Evolutionary conservation across 2,888 invertebrate genomes (phyloP), one percentile per base, ranked within the genome.

Genomic region (Anthophora plumipes): DNA sequence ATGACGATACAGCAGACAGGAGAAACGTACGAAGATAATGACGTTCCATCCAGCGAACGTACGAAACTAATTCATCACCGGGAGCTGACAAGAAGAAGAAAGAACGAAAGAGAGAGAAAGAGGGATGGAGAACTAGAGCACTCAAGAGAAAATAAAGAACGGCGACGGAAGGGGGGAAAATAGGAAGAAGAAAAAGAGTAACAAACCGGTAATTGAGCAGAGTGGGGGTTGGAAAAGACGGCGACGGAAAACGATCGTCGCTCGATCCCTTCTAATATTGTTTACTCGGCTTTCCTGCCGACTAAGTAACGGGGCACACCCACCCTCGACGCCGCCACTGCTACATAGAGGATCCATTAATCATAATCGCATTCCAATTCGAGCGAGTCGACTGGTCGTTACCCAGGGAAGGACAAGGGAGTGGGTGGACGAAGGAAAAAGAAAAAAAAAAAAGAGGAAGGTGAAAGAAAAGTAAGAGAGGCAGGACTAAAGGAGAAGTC

Each of bases 311-410:
- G 71, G 57, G 12, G 54, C 59, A 31, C 50, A 14, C 64, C 72
- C 75, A 69, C 50, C 39, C 69, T 64, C 72, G 67, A 54, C 69
- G 46, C 39, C 14, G 63, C 37, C 72, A 57, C 20, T 76, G 77
- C 68, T 74, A 82, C 80, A 82, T 75, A 64, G 84, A 81, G 68
- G 76, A 72, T 84, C 79, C 87, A 89, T 90, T 89, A 85, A 87
- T 90, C 89, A 89, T 89, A 88, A 89, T 90, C 85, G 85, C 88
- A 84, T 88, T 89, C 80, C 85, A 85, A 89, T 89, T 82, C 68
- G 71, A 68, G 77, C 73, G 77, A 48, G 64, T 69, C 60, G 70
- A 63, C 68, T 75, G 84, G 77, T 68, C 73, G 70, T 82, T 84
- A 77, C 61, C 55, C 54, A 46, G 55, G 14, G 76, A n/a, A 54